Base-by-base conservation (phyloP, 2,888 invertebrate genomes). In the Scotopteryx bipunctaria region DNA sequence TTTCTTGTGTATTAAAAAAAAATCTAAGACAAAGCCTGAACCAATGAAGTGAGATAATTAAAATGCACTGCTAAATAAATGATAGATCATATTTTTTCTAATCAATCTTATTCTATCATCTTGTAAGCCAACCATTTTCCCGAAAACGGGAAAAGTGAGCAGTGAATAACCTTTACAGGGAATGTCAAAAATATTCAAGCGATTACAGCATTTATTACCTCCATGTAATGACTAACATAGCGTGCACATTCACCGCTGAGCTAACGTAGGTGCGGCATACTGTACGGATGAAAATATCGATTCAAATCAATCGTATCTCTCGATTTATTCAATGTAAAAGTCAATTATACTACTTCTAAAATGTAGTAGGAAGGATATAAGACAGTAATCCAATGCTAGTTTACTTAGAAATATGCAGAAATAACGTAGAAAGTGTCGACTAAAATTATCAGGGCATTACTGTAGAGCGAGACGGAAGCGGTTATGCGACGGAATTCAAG, bases 401-500 rank as follows among this genome's bases (percentile, higher is more conserved):
- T 73, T 73, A 78, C 72, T 71, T 74, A 80, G 71, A 80, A 81
- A 78, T 71, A 64, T 61, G 62, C 55, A 57, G 69, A 69, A 71
- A 63, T 65, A 65, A 52, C 61, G 51, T 61, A 62, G 63, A 72
- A 73, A 71, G 68, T 68, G 57, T 45, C 53, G 23, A 70, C 64
- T 69, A 70, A 73, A 74, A 73, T 70, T 72, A 73, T 41, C 59
- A 65, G 69, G n/a, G 46, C 67, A 73, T 69, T 70, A 64, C 58
- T 68, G 47, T 51, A 71, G 74, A 83, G 66, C 63, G 73, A 63
- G 81, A 83, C 54, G 57, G 68, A 66, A 54, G 78, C 69, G 71
- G 67, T 76, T 70, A 83, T 40, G 76, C 82, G 76, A 55, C 82
- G 53, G 66, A 77, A 66, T 78, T 63, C 33, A 73, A 78, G 71